Evolutionary conservation across 2,888 invertebrate species (phyloP), one percentile per base, ranked within the genome.

Genomic region (Eupithecia subumbrata): DNA sequence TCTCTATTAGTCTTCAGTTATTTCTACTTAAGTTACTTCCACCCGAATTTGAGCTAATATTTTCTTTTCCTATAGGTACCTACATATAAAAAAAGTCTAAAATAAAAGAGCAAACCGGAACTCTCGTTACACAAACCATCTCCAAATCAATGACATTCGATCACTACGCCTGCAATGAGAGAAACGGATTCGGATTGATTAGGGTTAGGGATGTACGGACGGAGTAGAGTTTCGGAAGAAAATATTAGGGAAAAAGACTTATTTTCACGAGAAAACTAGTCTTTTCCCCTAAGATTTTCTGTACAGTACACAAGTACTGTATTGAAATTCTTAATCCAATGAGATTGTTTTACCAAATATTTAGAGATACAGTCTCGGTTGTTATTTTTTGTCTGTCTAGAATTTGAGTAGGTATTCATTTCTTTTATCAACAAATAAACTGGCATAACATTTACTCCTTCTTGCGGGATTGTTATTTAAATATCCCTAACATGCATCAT

Each of bases 141-240:
- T 80, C 78, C 74, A 80, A 86, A 87, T 84, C 84, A 84, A 87
- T 87, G 83, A 82, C 80, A 76, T 81, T 86, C 86, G 83, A 83
- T 81, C 78, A 81, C 25, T 25, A 14, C 25, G 56, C 64, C 66
- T 70, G 75, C 69, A 83, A 81, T 83, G 81, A 81, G 82, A 75
- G 79, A 77, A 68, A 34, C 52, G 12, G 56, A 48, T 5, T 34
- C 34, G 63, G 56, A 73, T 74, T 68, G 71, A 68, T 67, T 40
- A 12, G 43, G 37, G 2, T 40, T 43, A 40, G 66, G 66, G 66
- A 12, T 67, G 66, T 34, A 40, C 12, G 34, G 64, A 40, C 12
- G 34, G 64, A 63, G 63, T 30, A 7, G 8, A 63, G 30, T 63
- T 63, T 8, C 63, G 52, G n/a, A 52, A 8, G 30, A 63, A 30